phyloP scores from a whole-genome alignment of 1,140 invertebrate genomes.

The Pogonomyrmex californicus region DNA sequence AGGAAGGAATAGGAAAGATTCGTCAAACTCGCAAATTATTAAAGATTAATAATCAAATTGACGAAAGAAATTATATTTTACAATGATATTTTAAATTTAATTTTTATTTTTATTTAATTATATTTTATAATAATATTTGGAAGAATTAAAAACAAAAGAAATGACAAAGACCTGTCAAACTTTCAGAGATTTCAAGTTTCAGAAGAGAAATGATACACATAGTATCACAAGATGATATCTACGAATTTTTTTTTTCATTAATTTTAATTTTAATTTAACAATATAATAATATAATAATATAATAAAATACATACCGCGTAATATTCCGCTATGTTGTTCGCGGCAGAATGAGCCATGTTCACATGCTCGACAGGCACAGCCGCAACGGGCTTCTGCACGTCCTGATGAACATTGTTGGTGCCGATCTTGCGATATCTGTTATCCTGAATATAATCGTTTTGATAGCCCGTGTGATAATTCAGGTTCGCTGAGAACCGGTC shows the following conservation, averaged over 20 bases:
- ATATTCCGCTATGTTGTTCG: slow-evolving; percentile 42
- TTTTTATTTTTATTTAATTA: too few species aligned
- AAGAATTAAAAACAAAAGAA: neutral
- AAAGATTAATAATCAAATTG: neutral
- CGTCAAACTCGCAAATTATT: neutral
- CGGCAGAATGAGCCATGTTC: slow-evolving; percentile 1
- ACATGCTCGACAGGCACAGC: neutral
- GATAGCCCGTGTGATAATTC: slow-evolving; percentile 1
- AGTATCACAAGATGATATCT: neutral
- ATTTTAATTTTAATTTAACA: neutral
- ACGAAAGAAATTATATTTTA: too few species aligned
- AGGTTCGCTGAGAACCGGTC: slow-evolving; percentile 32
- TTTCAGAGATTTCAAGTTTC: neutral
- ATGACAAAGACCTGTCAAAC: neutral
- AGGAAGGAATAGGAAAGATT: neutral
- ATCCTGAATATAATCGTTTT: neutral
- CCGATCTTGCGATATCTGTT: slow-evolving; percentile 46
- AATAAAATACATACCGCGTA: slow-evolving; percentile 57
- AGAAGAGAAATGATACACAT: too few species aligned
- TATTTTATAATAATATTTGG: too few species aligned
- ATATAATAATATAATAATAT: too few species aligned
- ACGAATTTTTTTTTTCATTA: neutral
- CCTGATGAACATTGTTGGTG: neutral
- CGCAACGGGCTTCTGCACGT: neutral
- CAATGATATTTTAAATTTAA: too few species aligned